Evolutionary conservation across 2,888 invertebrate species (phyloP).

Genomic region (Acanthosepion pharaonis): DNA sequence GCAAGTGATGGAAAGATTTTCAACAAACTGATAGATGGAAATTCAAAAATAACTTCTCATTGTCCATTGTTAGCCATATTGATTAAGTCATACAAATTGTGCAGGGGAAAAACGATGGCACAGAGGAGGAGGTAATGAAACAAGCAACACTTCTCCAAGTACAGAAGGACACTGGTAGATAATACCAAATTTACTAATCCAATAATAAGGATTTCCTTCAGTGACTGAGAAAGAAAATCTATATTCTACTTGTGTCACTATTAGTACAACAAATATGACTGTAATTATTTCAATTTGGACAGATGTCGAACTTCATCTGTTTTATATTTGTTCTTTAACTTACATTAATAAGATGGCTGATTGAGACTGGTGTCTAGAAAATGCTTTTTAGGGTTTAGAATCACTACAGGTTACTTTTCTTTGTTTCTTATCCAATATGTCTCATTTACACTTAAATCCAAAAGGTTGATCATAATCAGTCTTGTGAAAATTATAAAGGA

Average conservation of each 20-base stretch:
- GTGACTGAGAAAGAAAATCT: neutral
- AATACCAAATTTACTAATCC: constrained; percentile 2
- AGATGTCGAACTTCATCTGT: neutral
- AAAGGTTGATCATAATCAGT: too few species aligned
- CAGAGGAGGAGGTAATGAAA: neutral
- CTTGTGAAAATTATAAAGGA: too few species aligned
- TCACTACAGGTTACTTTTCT: too few species aligned
- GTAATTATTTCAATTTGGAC: neutral
- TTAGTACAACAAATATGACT: neutral
- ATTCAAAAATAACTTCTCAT: constrained; percentile 21
- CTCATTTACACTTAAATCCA: too few species aligned
- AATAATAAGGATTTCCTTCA: constrained; percentile 8
- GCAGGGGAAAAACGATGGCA: neutral
- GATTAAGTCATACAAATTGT: constrained; percentile 9
- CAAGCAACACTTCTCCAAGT: neutral
- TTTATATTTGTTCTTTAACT: too few species aligned
- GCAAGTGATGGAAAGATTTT: neutral
- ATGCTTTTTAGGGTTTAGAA: too few species aligned
- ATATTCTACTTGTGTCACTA: neutral
- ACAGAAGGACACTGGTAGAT: neutral
- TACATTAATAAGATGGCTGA: too few species aligned
- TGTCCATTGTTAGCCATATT: constrained; percentile 33
- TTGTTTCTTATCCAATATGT: too few species aligned
- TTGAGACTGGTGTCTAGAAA: too few species aligned
- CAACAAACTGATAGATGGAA: constrained; percentile 22